phyloP scores from a whole-genome alignment of 2,113 vertebrate genomes.

The Blennius ocellaris region DNA sequence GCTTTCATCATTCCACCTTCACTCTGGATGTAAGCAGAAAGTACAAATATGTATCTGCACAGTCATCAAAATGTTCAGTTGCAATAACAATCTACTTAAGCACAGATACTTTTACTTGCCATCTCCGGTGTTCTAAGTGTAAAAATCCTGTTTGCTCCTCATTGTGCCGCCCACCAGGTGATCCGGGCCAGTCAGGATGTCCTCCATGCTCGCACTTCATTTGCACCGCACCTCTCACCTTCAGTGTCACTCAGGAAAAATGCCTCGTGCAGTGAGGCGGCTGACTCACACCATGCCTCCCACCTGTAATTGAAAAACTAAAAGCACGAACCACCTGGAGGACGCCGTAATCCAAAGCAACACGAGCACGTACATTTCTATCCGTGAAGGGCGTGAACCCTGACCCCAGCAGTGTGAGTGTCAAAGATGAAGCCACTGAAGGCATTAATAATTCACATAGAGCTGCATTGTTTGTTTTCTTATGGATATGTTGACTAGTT shows the following conservation, averaged over 20 bases:
- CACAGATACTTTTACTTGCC: no score
- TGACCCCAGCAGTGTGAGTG: slow-evolving; percentile 31
- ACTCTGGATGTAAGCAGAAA: no score
- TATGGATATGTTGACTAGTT: slow-evolving; percentile 47
- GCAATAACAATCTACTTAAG: no score
- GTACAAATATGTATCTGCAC: no score
- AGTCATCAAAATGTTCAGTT: no score
- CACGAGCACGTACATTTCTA: slow-evolving; percentile 18
- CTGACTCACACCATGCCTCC: slow-evolving; percentile 57
- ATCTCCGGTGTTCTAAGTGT: no score
- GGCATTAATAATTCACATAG: slow-evolving; percentile 71
- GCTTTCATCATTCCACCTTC: no score
- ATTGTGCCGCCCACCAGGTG: slow-evolving; percentile 24
- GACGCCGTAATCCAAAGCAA: slow-evolving; percentile 29
- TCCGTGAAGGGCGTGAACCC: slow-evolving; percentile 15
- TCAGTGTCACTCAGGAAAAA: slow-evolving; percentile 29
- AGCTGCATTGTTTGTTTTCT: slow-evolving; percentile 28
- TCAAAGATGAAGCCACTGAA: slow-evolving; percentile 57
- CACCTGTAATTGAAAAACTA: slow-evolving; percentile 51
- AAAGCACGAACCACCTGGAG: slow-evolving; percentile 31
- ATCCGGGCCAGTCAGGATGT: slow-evolving; percentile 27
- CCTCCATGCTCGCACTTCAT: slow-evolving; percentile 8
- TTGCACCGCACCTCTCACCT: slow-evolving; percentile 30
- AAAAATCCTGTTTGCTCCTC: no score
- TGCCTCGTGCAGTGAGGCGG: slow-evolving; percentile 38